Evolutionary conservation across 2,797 vertebrate species (phyloP), one percentile per base, ranked within the genome.

Genomic region (Sebastes cheni): DNA sequence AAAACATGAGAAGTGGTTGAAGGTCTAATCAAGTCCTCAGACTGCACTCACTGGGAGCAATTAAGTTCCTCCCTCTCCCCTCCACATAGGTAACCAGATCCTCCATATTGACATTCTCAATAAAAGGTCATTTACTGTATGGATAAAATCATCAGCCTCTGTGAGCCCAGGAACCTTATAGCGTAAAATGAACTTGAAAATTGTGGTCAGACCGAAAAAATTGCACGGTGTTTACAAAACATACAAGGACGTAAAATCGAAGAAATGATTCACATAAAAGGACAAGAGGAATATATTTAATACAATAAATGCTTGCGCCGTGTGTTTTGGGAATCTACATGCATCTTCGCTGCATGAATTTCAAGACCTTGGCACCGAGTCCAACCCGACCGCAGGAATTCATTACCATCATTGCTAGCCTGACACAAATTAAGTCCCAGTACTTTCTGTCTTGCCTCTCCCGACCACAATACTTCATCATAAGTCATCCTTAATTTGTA

Each of bases 1-100:
- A 95, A 95, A 95, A 95, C 95, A 96, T 95, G 95, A 96, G 95
- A 95, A 95, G 95, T 90, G 92, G 92, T 94, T 92, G 88, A 92
- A 93, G 93, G 93, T 93, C 94, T 96, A 96, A 95, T 96, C 95
- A 96, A 95, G 95, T 94, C 90, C 92, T 95, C 92, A 89, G 93
- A 91, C 94, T 92, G 91, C 92, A 88, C 93, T 95, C 92, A 86
- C 94, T 94, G 95, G 94, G 95, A 95, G 94, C 95, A 95, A 96
- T 96, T 95, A 96, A 93, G 93, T 87, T 92, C 90, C 89, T 84
- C 93, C 90, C 89, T 87, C 90, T 91, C 83, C 91, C 91, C 91
- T 92, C 91, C 79, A 82, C 91, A 86, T 90, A 94, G 92, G 95
- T 95, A 96, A 96, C 94, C 91, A 92, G 93, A 95, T 94, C 93